Evolutionary conservation across 30 jellyfish, hydroid and myxozoan genomes (phyloP).

Genomic region (Hydractinia echinata): DNA sequence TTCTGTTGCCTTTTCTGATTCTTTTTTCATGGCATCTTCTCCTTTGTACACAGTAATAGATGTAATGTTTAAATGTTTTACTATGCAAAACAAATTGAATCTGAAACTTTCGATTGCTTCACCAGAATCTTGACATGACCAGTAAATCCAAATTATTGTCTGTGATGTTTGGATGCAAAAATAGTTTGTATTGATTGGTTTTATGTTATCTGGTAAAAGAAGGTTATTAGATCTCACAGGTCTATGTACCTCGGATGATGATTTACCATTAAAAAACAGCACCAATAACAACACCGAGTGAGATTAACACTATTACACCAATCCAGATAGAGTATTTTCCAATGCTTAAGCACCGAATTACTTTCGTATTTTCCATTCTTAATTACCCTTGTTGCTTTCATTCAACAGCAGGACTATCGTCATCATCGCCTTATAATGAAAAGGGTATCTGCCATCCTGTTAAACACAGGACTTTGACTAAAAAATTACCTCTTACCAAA

Average conservation of each 20-base stretch:
- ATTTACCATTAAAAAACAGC: constrained; percentile 54
- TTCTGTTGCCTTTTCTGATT: neutral
- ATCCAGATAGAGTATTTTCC: constrained; percentile 63
- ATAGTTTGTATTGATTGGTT: constrained; percentile 61
- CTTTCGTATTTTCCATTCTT: constrained; percentile 14
- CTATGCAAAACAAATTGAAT: constrained; percentile 49
- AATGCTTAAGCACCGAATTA: constrained; percentile 33
- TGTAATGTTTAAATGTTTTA: constrained; percentile 43
- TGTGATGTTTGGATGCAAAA: constrained; percentile 89
- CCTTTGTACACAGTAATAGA: constrained; percentile 25
- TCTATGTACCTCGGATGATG: constrained; percentile 40
- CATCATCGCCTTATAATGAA: constrained; percentile 20
- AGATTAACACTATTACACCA: constrained; percentile 51
- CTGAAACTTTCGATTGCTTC: constrained; percentile 50
- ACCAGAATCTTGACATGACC: constrained; percentile 70
- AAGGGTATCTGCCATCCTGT: neutral
- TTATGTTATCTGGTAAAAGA: constrained; percentile 64
- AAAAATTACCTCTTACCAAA: too few species aligned
- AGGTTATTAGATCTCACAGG: constrained; percentile 37
- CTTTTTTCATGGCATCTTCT: constrained; percentile 22
- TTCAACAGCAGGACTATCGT: constrained; percentile 51
- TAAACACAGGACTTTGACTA: too few species aligned
- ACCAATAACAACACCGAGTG: constrained; percentile 81
- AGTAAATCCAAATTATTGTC: constrained; percentile 41
- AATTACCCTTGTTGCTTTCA: constrained; percentile 41